Evolutionary conservation across 2,888 invertebrate genomes (phyloP).

Genomic region (Ethmia dodecea): DNA sequence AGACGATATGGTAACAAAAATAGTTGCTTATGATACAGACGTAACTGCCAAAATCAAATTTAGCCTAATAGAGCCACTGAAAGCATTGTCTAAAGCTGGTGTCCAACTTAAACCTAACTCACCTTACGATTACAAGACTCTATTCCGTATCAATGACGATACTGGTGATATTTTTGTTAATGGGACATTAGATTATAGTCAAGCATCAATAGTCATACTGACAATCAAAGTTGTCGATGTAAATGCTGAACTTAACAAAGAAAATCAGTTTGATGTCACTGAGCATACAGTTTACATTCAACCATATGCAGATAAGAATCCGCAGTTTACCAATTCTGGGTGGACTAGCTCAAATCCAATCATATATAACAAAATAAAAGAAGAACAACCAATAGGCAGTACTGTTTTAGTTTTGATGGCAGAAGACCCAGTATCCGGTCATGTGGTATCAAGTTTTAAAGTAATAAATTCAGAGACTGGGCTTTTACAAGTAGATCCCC

Average conservation of each 20-base stretch:
- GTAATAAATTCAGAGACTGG: constrained; percentile 75
- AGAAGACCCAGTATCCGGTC: constrained; percentile 82
- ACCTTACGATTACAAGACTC: constrained; percentile 80
- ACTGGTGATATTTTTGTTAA: constrained; percentile 84
- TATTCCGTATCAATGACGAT: constrained; percentile 83
- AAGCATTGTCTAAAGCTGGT: constrained; percentile 86
- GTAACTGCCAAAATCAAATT: constrained; percentile 82
- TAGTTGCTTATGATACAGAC: constrained; percentile 85
- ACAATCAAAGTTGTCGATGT: constrained; percentile 83
- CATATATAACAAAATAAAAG: constrained; percentile 82
- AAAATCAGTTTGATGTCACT: constrained; percentile 79
- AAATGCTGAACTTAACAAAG: constrained; percentile 82
- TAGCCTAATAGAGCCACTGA: constrained; percentile 81
- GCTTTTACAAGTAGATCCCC: constrained; percentile 78
- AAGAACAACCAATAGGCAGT: constrained; percentile 87
- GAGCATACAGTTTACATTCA: constrained; percentile 88
- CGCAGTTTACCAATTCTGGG: constrained; percentile 83
- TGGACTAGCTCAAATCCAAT: constrained; percentile 85
- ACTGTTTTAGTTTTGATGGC: constrained; percentile 83
- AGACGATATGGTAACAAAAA: constrained; percentile 79
- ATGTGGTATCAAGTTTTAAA: constrained; percentile 79
- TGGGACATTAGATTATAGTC: constrained; percentile 82
- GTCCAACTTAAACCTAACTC: constrained; percentile 80
- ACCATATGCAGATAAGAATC: constrained; percentile 86
- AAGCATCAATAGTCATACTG: constrained; percentile 85